These are phyloP conservation scores for Acronicta leporina DNA, from an alignment of 2,888 invertebrate genomes.

Conservation along the genomic window DNA sequence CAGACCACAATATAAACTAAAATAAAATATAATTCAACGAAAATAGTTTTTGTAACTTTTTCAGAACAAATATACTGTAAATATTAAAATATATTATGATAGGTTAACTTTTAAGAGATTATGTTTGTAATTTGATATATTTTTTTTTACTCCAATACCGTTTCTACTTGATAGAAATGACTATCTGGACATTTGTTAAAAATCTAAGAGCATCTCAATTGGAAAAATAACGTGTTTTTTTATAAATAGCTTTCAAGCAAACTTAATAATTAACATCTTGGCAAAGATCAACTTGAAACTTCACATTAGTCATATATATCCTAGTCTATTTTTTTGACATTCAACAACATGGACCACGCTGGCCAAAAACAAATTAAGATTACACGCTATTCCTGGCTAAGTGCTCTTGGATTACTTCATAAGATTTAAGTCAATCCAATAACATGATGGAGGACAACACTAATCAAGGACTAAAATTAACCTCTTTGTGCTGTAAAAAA, in stretches of 20 bases:
- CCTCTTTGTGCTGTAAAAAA: too few relatives aligned
- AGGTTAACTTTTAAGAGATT: constrained; percentile 30
- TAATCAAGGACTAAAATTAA: too few relatives aligned
- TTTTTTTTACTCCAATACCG: constrained; percentile 57
- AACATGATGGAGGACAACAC: not conserved
- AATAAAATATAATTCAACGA: not conserved
- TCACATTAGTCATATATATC: not conserved
- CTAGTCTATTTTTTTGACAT: not conserved
- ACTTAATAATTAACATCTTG: not conserved
- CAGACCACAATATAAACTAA: constrained; percentile 18
- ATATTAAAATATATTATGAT: constrained; percentile 19
- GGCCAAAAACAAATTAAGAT: too few relatives aligned
- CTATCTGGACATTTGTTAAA: constrained; percentile 43
- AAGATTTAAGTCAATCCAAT: constrained; percentile 8
- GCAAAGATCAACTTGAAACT: too few relatives aligned
- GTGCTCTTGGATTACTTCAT: constrained; percentile 13
- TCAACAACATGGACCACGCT: too few relatives aligned
- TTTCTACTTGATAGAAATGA: constrained; percentile 63
- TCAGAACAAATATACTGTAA: constrained; percentile 17
- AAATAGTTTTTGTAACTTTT: not conserved
- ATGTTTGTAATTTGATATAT: constrained; percentile 20
- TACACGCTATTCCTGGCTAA: not conserved
- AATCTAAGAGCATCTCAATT: constrained; percentile 10
- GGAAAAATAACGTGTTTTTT: not conserved
- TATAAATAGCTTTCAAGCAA: not conserved